Percentiles rank a stretch among this genome's conserved stretches.
These are phyloP conservation scores for Odiellus spinosus DNA, from an alignment of 2,888 invertebrate species.

Conservation along the genomic window DNA sequence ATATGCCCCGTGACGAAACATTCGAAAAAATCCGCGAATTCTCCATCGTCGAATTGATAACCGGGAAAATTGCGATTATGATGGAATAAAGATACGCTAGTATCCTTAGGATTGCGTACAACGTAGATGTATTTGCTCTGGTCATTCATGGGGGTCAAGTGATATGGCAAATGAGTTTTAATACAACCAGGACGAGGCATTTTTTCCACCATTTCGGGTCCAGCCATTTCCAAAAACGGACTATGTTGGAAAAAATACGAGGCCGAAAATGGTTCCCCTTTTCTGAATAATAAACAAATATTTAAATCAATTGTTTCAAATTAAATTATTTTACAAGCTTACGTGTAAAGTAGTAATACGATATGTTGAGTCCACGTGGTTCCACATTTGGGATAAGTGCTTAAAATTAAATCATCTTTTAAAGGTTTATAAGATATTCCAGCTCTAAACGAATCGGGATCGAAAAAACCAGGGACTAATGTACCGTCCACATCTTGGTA, in stretches of 20 bases:
- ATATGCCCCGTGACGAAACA: conserved; percentile 29
- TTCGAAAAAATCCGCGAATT: conserved; percentile 29
- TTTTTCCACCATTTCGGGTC: conserved; percentile 9
- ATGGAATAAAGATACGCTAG: conserved; percentile 32
- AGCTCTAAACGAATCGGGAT: conserved; percentile 8
- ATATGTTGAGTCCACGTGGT: conserved; percentile 16
- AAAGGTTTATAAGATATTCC: conserved; percentile 9
- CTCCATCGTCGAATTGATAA: conserved; percentile 14
- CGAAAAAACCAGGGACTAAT: background rate
- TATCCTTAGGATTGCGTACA: conserved; percentile 34
- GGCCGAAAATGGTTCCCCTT: conserved; percentile 1
- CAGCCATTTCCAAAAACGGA: conserved; percentile 15
- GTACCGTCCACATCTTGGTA: background rate
- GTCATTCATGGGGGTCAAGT: conserved; percentile 16
- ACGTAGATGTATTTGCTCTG: conserved; percentile 28
- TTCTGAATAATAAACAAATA: background rate
- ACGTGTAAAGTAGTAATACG: conserved; percentile 7
- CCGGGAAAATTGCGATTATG: conserved; percentile 21
- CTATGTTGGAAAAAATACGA: background rate
- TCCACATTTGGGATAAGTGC: conserved; percentile 15
- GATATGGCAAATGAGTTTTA: conserved; percentile 25
- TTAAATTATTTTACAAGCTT: conserved; percentile 5
- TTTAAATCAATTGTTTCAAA: too few relatives aligned
- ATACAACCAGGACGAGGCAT: conserved; percentile 16
- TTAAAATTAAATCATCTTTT: conserved; percentile 9